A percentile compares a stretch with the other conserved stretches of the same genome.
phyloP scores from a whole-genome alignment of 2,888 invertebrate species.

The Synergus japonicus region DNA sequence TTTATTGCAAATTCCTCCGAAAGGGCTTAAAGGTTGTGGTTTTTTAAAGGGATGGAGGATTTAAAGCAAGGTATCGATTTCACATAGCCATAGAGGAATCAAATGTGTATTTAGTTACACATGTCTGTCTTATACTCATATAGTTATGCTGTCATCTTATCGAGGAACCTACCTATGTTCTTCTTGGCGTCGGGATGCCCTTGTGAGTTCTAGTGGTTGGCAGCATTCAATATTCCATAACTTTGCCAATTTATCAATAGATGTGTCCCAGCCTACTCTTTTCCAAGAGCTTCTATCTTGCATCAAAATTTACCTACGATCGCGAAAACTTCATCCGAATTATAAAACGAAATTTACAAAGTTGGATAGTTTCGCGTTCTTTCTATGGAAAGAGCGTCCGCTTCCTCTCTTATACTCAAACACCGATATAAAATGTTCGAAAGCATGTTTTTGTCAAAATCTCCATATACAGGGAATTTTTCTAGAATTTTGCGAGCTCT shows the following conservation, averaged over 20 bases:
- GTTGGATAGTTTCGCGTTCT: constrained; percentile 19
- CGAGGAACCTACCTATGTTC: not conserved
- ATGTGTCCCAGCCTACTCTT: constrained; percentile 57
- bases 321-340: constrained; percentile 33
- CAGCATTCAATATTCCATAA: constrained; percentile 69
- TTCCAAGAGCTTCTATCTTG: constrained; percentile 26
- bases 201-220: constrained; percentile 64
- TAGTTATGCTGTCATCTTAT: not conserved
- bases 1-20: not conserved
- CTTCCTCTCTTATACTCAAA: not conserved
- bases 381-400: not conserved
- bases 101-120: not conserved
- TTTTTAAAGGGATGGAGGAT: not conserved
- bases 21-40: too few relatives aligned
- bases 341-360: constrained; percentile 25
- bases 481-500: not conserved
- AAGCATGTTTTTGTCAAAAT: constrained; percentile 9
- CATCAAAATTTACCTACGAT: constrained; percentile 30
- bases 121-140: not conserved
- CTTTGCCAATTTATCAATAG: constrained; percentile 69
- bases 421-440: not conserved
- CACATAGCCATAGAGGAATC: not conserved
- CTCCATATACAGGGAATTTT: not conserved
- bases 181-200: constrained; percentile 47
- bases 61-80: not conserved